phyloP scores from a whole-genome alignment of 2,797 vertebrate genomes.

The Gymnodraco acuticeps region DNA sequence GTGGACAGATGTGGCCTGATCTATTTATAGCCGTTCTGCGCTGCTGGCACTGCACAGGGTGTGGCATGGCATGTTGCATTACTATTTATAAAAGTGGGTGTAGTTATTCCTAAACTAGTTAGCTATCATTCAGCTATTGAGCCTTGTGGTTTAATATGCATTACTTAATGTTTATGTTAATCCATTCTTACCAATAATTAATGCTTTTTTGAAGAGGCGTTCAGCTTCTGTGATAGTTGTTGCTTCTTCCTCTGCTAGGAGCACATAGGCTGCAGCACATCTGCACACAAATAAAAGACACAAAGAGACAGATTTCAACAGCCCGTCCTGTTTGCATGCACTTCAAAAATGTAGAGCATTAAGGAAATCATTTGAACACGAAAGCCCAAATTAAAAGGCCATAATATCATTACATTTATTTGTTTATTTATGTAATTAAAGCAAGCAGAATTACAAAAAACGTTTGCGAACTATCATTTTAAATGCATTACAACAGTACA shows the following conservation, averaged over 20 bases:
- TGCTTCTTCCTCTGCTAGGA: conserved; percentile 97
- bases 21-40: background rate
- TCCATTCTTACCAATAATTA: conserved; percentile 89
- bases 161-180: background rate
- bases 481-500: background rate
- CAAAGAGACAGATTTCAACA: background rate
- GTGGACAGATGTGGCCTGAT: background rate
- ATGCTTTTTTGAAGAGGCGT: conserved; percentile 95
- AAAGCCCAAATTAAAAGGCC: background rate
- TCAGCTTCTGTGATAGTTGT: conserved; percentile 98
- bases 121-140: background rate
- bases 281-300: conserved; percentile 58
- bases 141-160: background rate
- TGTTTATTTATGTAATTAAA: background rate
- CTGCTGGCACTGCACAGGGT: background rate
- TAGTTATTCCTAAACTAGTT: background rate
- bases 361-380: background rate
- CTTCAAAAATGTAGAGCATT: background rate
- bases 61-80: background rate
- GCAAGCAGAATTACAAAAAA: background rate
- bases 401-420: background rate
- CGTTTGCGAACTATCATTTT: background rate
- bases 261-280: conserved; percentile 96
- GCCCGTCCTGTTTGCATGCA: background rate
- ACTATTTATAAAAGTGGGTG: background rate